Conservation (phyloP, 2,888 invertebrate species). For the Heliothis peltigera region DNA sequence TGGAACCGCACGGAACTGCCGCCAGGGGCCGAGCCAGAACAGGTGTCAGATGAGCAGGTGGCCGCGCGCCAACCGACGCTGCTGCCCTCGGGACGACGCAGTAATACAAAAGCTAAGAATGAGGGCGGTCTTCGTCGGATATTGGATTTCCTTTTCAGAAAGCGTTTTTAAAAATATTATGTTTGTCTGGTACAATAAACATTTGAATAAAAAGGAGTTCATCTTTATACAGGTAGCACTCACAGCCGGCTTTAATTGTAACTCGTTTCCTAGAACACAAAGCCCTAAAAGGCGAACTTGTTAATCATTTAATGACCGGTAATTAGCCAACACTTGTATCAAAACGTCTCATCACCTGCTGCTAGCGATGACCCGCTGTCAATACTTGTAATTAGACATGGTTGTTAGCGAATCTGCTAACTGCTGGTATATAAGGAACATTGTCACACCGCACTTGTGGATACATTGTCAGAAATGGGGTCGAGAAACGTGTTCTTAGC, state of each 20-base stretch:
- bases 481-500: conserved; percentile 16
- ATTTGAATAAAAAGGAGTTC: too few species aligned
- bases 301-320: conserved; percentile 33
- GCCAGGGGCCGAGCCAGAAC: not conserved
- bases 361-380: conserved; percentile 9
- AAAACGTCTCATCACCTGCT: conserved; percentile 14
- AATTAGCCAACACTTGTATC: conserved; percentile 25
- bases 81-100: not conserved
- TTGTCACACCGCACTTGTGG: not conserved
- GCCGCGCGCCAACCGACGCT: too few species aligned
- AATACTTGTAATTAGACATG: conserved; percentile 43
- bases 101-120: not conserved
- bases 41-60: not conserved
- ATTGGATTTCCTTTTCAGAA: conserved; percentile 19
- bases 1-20: conserved; percentile 1
- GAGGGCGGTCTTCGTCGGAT: not conserved
- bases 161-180: not conserved
- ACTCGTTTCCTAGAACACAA: not conserved
- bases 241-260: conserved; percentile 14
- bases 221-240: too few species aligned
- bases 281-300: conserved; percentile 11
- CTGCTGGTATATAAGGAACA: conserved; percentile 46
- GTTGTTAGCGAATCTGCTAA: conserved; percentile 9
- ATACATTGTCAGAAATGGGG: conserved; percentile 34
- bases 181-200: not conserved